Base-by-base conservation (phyloP, 2,113 vertebrate species). In the Pteropus alecto region DNA sequence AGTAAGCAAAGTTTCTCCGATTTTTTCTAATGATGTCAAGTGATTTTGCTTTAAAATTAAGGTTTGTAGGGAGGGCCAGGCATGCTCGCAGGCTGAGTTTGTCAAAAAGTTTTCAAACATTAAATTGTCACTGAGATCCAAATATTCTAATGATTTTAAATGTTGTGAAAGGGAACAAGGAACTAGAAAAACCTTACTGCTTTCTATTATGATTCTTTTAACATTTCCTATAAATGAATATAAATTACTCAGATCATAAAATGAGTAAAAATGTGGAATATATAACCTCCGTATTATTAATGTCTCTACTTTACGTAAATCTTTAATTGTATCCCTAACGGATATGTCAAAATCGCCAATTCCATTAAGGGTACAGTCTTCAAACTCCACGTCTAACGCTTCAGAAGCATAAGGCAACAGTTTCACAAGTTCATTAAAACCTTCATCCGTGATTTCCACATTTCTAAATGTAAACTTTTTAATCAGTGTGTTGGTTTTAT, bases 101-200 rank as follows among this genome's bases (percentile, higher is more conserved):
- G 7, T 0, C 61, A 99, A 87, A 12, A 97, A 84, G 5, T 84
- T n/a, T 84, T 99, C 99, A 30, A 70, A 97, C 26, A 99, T 88
- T 60, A 99, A 94, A 97, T 99, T 99, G 46, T 96, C 98, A 78
- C 97, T 98, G 6, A 99, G 70, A 95, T 99, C 99, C 41, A 99
- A 83, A 95, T 99, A 99, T n/a, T 98, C 79, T 41, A 99, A 68
- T 0, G 98, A 98, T 15, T 1, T 87, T 83, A 99, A 97, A 33
- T 43, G 0, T 6, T 0, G 21, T 21, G 98, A 98, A 73, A 99
- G 86, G 0, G 0, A 0, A 38, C 98, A 99, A 13, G 99, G 97
- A 68, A 99, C 98, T 73, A 98, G 96, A 30, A 98, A 99, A 24
- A 99, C 97, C 0, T 93, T 99, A 82, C 98, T 96, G 63, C 98